These are phyloP conservation scores for Rhamphomyia laevipes DNA, from an alignment of 2,888 invertebrate species.

Conservation along the genomic window DNA sequence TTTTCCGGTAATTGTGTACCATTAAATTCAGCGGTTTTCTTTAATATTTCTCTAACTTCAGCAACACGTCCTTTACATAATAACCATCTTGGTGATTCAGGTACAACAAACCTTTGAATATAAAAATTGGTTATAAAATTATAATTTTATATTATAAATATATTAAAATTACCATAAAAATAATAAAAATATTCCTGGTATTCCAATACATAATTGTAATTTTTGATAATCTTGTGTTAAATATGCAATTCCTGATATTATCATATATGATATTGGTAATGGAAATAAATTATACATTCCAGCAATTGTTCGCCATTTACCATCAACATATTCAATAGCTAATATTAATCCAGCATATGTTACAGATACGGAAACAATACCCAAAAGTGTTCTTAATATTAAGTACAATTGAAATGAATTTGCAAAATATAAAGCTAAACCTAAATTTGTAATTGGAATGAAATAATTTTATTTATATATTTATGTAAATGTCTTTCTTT, in stretches of 20 bases:
- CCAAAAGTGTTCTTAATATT: slow-evolving; percentile 54
- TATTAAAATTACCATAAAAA: slow-evolving; percentile 47
- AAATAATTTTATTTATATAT: slow-evolving; percentile 2
- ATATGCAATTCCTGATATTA: slow-evolving; percentile 59
- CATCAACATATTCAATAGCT: slow-evolving; percentile 66
- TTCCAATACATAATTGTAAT: slow-evolving; percentile 57
- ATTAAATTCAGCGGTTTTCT: slow-evolving; percentile 54
- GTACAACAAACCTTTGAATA: slow-evolving; percentile 52
- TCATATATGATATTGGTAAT: slow-evolving; percentile 61
- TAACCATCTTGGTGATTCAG: slow-evolving; percentile 73
- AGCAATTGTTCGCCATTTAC: slow-evolving; percentile 67
- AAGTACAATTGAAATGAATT: slow-evolving; percentile 61
- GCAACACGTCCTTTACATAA: slow-evolving; percentile 58
- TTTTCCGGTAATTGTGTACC: slow-evolving; percentile 51
- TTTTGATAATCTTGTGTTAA: slow-evolving; percentile 59
- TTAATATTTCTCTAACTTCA: slow-evolving; percentile 53
- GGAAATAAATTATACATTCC: slow-evolving; percentile 73
- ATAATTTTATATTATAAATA: neutral
- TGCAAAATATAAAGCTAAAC: slow-evolving; percentile 55
- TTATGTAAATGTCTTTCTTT: slow-evolving; percentile 19
- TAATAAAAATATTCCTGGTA: slow-evolving; percentile 58
- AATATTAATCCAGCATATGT: slow-evolving; percentile 72
- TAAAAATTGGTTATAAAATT: neutral
- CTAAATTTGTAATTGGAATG: slow-evolving; percentile 17
- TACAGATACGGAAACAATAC: slow-evolving; percentile 68